These are phyloP conservation scores for Heterotis niloticus DNA, from an alignment of 2,113 vertebrate species.

Conservation along the genomic window DNA sequence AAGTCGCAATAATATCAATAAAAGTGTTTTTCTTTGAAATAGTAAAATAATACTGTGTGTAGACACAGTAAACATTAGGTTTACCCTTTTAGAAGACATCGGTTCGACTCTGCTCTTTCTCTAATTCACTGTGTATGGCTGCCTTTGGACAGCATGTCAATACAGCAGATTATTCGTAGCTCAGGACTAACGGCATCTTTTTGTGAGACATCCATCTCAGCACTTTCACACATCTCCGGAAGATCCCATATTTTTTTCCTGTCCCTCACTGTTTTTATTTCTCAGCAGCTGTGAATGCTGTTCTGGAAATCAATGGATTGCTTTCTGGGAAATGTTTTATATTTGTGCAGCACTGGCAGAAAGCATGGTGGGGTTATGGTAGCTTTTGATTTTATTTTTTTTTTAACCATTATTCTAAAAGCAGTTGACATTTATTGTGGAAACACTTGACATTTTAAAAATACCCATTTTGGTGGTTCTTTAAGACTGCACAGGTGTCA, in stretches of 20 bases:
- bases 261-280: background rate
- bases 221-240: constrained; percentile 23
- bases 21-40: background rate
- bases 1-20: background rate
- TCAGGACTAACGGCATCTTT: constrained; percentile 18
- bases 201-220: constrained; percentile 11
- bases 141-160: constrained; percentile 26
- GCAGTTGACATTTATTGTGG: constrained; percentile 54
- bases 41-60: no score
- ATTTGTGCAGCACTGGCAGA: constrained; percentile 24
- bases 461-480: constrained; percentile 34
- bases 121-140: constrained; percentile 1
- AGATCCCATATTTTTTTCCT: constrained; percentile 7
- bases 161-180: constrained; percentile 19
- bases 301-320: constrained; percentile 9
- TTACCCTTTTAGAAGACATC: background rate
- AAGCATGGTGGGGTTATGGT: constrained; percentile 20
- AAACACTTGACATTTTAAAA: constrained; percentile 60
- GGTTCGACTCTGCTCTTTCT: background rate
- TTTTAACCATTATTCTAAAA: constrained; percentile 24
- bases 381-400: constrained; percentile 48
- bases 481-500: background rate
- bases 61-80: no score
- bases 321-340: constrained; percentile 11
- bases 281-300: background rate